Evolutionary conservation across 2,888 invertebrate genomes (phyloP), one percentile per base, ranked within the genome.

Genomic region (Meandrusa payeni): DNA sequence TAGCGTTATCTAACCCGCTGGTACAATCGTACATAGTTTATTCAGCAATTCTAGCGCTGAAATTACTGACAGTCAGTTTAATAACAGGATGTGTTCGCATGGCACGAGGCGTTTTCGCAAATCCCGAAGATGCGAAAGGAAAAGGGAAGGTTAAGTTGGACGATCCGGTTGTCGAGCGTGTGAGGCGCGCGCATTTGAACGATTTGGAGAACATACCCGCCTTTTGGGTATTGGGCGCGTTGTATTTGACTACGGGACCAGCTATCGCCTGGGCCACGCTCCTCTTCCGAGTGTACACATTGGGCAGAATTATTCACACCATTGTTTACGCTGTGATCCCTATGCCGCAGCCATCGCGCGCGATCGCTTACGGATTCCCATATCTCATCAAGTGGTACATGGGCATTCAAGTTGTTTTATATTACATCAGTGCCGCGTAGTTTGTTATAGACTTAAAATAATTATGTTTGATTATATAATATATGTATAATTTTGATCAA

Each of bases 201-300:
- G 93, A 94, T 65, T 64, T 93, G 69, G 93, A 93, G 73, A 94
- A 93, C 67, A 93, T 94, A 40, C 87, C 91, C 0, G 83, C 90
- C 1, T 94, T 93, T 65, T 86, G 92, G 66, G 57, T 91, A 6
- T 69, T 91, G 19, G 91, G 89, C 2, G 85, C 90, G 3, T 64
- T 91, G 41, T 94, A 92, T 74, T 61, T 91, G 42, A 77, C 90
- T 13, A 92, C 91, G 0, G 79, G 80, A 0, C 93, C 93, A 1
- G 61, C 54, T 0, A 65, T 66, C 9, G 76, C 69, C 71, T 80
- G 83, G 2, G 67, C 63, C 10, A 49, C 76, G 4, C n/a, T n/a
- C n/a, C 63, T 87, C 26, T 85, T 85, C 64, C 65, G 91, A 17
- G 61, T 85, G 4, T 93, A 88, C 63, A 85, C 92, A 0, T 69